Conservation (phyloP, 2,113 vertebrate genomes). For the Copsychus sechellarum region DNA sequence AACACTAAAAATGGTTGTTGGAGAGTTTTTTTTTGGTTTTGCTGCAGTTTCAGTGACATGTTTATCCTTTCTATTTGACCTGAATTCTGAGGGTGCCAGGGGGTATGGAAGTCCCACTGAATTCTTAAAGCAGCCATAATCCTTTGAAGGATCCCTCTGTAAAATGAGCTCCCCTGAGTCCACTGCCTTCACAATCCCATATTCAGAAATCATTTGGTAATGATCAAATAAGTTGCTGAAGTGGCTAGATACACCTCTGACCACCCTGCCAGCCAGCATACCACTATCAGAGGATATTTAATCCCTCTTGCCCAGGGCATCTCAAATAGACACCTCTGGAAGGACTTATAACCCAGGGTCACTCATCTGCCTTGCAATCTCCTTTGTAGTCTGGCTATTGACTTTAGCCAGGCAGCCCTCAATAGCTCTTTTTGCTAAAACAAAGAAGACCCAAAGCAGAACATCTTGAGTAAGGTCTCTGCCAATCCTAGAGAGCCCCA, state of each 20-base stretch:
- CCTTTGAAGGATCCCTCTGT: neutral
- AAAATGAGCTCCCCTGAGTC: neutral
- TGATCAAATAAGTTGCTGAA: neutral
- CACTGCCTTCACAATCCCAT: neutral
- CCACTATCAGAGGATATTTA: neutral
- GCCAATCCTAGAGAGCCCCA: neutral
- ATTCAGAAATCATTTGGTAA: neutral
- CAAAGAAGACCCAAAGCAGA: neutral
- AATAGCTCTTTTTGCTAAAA: neutral
- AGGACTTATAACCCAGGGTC: neutral
- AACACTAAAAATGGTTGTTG: neutral
- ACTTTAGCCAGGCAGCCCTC: neutral
- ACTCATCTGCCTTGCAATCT: neutral
- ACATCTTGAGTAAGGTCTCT: neutral
- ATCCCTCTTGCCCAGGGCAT: neutral
- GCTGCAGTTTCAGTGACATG: accelerated
- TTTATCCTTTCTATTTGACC: neutral
- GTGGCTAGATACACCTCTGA: neutral
- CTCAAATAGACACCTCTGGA: neutral
- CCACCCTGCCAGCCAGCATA: neutral
- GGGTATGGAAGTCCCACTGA: neutral
- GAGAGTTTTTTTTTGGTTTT: neutral
- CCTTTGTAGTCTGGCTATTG: neutral
- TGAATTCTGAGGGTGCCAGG: neutral
- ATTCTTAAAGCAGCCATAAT: neutral